These are phyloP conservation scores for Sinhomidia bicolor DNA, from an alignment of 2,888 invertebrate species.

Conservation along the genomic window DNA sequence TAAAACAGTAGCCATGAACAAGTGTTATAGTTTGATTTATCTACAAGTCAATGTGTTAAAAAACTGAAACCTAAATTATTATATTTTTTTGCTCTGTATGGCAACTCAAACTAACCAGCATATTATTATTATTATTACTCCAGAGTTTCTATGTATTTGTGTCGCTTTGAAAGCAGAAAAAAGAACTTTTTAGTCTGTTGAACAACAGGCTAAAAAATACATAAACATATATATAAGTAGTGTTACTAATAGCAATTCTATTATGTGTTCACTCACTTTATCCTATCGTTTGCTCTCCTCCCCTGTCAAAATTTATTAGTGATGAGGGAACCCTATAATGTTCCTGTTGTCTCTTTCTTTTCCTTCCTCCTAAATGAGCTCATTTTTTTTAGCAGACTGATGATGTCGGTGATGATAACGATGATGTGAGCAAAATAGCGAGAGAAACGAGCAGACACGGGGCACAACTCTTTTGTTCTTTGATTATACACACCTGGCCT, in stretches of 20 bases:
- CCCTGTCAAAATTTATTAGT: constrained; percentile 68
- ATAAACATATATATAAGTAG: too few relatives aligned
- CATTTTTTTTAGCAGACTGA: constrained; percentile 61
- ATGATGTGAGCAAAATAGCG: constrained; percentile 45
- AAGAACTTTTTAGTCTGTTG: too few relatives aligned
- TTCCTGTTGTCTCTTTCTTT: constrained; percentile 52
- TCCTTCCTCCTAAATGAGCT: constrained; percentile 50
- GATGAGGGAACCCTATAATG: constrained; percentile 64
- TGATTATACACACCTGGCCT: constrained; percentile 42
- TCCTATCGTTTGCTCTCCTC: not conserved
- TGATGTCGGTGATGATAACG: too few relatives aligned
- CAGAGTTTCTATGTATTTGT: not conserved
- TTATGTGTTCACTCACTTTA: constrained; percentile 9
- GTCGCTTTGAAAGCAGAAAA: too few relatives aligned
- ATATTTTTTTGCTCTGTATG: not conserved
- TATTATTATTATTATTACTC: not conserved
- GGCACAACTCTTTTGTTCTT: constrained; percentile 62
- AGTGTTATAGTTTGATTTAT: not conserved
- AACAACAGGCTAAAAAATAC: not conserved
- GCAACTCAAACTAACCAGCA: not conserved
- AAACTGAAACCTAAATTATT: not conserved
- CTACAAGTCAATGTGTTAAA: not conserved
- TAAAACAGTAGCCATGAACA: not conserved
- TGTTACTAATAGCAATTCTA: not conserved
- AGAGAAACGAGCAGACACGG: constrained; percentile 17